Percentiles rank a stretch among this genome's conserved stretches.
These are phyloP conservation scores for Brachionus plicatilis DNA, from an alignment of 1,140 invertebrate genomes.

Conservation along the genomic window DNA sequence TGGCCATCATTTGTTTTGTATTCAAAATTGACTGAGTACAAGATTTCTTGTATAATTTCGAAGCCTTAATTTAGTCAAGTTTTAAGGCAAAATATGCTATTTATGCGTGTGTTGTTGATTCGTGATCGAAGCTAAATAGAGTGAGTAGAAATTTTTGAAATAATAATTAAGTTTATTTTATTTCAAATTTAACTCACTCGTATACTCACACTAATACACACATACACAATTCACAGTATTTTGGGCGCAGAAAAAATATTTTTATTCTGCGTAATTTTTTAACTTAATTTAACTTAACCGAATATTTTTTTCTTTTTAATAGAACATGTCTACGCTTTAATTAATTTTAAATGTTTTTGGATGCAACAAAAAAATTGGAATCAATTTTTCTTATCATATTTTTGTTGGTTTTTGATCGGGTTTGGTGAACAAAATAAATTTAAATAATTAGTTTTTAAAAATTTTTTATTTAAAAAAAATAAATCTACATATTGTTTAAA, in stretches of 20 bases:
- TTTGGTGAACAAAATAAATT: too few relatives aligned
- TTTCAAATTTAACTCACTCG: conserved; percentile 9
- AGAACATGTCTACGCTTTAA: too few relatives aligned
- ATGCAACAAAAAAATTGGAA: too few relatives aligned
- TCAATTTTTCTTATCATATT: too few relatives aligned
- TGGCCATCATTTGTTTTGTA: neutral
- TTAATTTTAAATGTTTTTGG: too few relatives aligned
- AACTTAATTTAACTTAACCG: neutral
- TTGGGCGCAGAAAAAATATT: neutral
- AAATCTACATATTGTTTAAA: neutral
- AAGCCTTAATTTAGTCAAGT: neutral
- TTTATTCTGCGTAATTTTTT: neutral
- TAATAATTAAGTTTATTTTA: neutral
- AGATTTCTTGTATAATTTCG: neutral
- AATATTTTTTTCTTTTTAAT: neutral
- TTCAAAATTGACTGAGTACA: neutral
- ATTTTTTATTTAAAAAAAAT: neutral
- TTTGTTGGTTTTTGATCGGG: too few relatives aligned
- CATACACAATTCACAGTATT: conserved; percentile 4
- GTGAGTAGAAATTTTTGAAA: conserved; percentile 34
- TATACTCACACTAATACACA: conserved; percentile 20
- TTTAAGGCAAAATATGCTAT: conserved; percentile 27
- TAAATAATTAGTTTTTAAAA: neutral
- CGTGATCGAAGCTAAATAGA: conserved; percentile 28
- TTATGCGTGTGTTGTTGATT: conserved; percentile 21